Base-by-base conservation (phyloP, 2,888 invertebrate genomes). In the Tribolium freemani region DNA sequence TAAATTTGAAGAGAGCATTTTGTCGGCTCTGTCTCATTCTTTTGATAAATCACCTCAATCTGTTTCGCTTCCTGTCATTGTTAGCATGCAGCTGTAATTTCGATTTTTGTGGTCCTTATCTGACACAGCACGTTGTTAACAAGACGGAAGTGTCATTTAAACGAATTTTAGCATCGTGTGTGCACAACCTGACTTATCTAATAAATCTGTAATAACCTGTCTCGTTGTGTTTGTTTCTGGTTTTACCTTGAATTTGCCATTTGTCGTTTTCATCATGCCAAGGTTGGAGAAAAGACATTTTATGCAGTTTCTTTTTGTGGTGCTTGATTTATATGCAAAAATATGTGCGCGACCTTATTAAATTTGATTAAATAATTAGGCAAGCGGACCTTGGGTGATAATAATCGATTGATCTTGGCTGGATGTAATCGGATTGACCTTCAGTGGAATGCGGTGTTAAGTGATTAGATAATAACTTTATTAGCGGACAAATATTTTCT, bases 351-450 rank as follows among this genome's bases (percentile, higher is more conserved):
- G 64, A 54, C 64, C 64, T 64, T 64, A 54, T 53, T 38, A 38
- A 54, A 53, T 64, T 64, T 60, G 57, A 60, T 60, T 57, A 57
- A 60, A 11, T 46, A 46, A 46, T 60, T 58, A 11, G 53, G 44
- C 26, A 64, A 54, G 5, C 53, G 54, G 64, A 54, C 64, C 64
- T 64, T 64, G 64, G 26, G 6, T 53, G 53, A 48, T 54, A 20
- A 56, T 61, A 63, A 63, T 63, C 63, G 63, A 63, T 63, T 63
- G 50, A 63, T 63, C 63, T 63, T 38, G 10, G 31, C 57, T 45
- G 38, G 9, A 56, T 31, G 56, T 56, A 58, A 58, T 54, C 54
- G 26, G 54, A 21, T 26, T 60, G 60, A 48, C 63, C 63, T 63
- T 63, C 60, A 20, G 2, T 6, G 60, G 57, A 57, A 60, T 46